Evolutionary conservation across 2,797 vertebrate genomes (phyloP).

Genomic region (Crotalus adamanteus): DNA sequence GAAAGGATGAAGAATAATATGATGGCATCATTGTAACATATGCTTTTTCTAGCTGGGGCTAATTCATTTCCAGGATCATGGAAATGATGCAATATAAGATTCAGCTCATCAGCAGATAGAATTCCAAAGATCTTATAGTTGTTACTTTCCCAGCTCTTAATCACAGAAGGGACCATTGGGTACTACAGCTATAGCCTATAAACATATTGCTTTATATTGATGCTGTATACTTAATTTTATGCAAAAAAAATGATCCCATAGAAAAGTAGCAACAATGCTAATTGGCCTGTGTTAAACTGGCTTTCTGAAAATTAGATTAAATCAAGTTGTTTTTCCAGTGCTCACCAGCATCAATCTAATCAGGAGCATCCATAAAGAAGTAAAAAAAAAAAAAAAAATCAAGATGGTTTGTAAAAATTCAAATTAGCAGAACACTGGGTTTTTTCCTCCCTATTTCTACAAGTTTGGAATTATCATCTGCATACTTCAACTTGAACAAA

Average conservation of each 20-base stretch:
- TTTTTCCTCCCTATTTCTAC: too few species aligned
- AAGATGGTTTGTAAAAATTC: background rate
- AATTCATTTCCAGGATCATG: background rate
- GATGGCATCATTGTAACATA: background rate
- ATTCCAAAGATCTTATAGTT: background rate
- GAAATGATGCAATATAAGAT: background rate
- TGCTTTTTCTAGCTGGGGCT: background rate
- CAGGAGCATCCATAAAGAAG: background rate
- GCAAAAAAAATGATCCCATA: background rate
- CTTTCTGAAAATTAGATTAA: background rate
- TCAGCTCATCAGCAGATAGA: background rate
- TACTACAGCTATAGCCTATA: background rate
- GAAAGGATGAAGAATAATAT: background rate
- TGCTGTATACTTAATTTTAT: background rate
- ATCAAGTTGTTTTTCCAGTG: background rate
- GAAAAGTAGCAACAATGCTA: background rate
- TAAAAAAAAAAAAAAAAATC: background rate
- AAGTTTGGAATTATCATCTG: too few species aligned
- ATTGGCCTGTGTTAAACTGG: background rate
- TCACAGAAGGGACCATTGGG: background rate
- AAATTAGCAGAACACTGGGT: too few species aligned
- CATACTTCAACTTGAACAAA: background rate
- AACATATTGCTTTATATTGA: background rate
- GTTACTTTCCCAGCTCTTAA: background rate
- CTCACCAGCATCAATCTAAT: background rate